Evolutionary conservation across 2,888 invertebrate genomes (phyloP).

Genomic region (Orthonevra nobilis): DNA sequence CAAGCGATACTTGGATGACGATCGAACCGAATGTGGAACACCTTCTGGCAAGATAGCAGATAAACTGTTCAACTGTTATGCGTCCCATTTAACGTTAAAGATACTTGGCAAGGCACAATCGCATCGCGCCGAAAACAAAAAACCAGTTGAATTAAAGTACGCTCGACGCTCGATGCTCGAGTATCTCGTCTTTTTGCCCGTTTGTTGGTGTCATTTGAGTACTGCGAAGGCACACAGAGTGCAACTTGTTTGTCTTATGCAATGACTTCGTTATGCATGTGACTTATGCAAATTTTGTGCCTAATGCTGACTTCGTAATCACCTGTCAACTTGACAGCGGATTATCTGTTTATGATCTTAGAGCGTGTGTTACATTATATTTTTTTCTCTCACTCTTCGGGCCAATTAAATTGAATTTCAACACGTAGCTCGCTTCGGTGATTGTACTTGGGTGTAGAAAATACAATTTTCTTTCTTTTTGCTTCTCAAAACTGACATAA

Average conservation of each 20-base stretch:
- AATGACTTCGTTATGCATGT: conserved; percentile 4
- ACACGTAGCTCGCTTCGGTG: conserved; percentile 9
- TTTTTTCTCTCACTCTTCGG: neutral
- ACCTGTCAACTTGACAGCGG: conserved; percentile 42
- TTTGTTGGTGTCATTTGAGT: neutral
- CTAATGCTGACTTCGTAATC: conserved; percentile 24
- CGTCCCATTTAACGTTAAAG: conserved; percentile 41
- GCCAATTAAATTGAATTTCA: conserved; percentile 30
- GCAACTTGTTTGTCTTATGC: conserved; percentile 19
- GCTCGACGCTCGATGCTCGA: too few species aligned
- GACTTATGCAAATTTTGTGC: conserved; percentile 37
- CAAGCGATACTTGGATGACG: neutral
- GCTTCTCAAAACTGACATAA: conserved; percentile 15
- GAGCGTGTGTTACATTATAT: neutral
- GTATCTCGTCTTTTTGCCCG: neutral
- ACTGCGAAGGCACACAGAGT: neutral
- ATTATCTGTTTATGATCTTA: neutral
- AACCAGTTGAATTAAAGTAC: conserved; percentile 34
- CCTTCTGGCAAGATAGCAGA: conserved; percentile 10
- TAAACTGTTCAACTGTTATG: conserved; percentile 46
- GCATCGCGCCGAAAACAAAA: conserved; percentile 15
- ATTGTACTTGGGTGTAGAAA: neutral
- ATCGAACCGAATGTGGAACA: neutral
- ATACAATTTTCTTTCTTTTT: neutral
- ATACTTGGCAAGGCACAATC: too few species aligned